Conservation (phyloP, 2,113 vertebrate species). For the Sylvilagus bachmani region DNA sequence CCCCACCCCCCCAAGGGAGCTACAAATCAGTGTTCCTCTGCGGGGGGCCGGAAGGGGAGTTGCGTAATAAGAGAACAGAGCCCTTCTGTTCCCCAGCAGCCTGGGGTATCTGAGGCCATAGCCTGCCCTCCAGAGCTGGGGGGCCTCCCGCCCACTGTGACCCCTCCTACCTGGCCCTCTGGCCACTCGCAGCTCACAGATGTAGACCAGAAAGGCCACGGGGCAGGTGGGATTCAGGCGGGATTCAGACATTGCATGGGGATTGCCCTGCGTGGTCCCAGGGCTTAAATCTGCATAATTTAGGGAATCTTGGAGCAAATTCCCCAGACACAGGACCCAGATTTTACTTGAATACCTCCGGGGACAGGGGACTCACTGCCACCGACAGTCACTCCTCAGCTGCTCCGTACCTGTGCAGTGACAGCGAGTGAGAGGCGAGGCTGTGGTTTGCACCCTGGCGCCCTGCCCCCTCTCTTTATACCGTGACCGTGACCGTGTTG, state of each 20-base stretch:
- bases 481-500: no score
- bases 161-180: fast-evolving
- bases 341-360: not conserved
- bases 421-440: not conserved
- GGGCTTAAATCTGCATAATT: not conserved
- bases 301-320: not conserved
- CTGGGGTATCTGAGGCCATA: not conserved
- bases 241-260: no score
- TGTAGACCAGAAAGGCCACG: not conserved
- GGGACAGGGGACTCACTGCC: not conserved
- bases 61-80: no score
- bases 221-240: not conserved
- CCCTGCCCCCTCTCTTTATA: no score
- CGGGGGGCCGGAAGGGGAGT: not conserved
- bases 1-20: not conserved
- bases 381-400: no score
- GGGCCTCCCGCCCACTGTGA: not conserved
- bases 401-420: not conserved
- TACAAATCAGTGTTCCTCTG: no score
- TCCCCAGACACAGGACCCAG: not conserved
- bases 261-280: no score
- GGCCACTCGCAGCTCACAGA: no score
- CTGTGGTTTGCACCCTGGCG: no score
- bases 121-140: not conserved
- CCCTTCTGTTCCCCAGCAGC: not conserved